Evolutionary conservation across 2,888 invertebrate genomes (phyloP).

Genomic region (Tridacna crocea): DNA sequence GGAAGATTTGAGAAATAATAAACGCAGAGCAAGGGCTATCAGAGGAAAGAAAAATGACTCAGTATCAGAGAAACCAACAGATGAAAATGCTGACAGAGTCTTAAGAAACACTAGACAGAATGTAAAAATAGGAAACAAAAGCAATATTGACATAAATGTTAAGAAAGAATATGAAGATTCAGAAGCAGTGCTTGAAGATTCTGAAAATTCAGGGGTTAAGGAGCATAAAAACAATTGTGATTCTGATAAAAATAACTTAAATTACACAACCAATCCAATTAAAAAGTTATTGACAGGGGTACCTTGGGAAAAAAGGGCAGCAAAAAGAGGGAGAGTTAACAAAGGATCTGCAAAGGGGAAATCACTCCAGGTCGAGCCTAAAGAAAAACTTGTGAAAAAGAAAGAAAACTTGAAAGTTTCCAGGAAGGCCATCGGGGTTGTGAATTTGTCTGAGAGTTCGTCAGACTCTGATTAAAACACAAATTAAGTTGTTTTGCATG

Average conservation of each 20-base stretch:
- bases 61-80: neutral
- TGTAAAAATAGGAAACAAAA: neutral
- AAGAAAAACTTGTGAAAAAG: slow-evolving; percentile 34
- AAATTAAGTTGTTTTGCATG: neutral
- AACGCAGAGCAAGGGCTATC: neutral
- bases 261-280: slow-evolving; percentile 39
- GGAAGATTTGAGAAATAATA: neutral
- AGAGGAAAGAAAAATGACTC: neutral
- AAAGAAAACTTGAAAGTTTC: slow-evolving; percentile 5
- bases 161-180: neutral
- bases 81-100: neutral
- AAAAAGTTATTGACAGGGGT: slow-evolving; percentile 46
- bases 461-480: slow-evolving; percentile 29
- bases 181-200: neutral
- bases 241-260: neutral
- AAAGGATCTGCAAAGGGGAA: slow-evolving; percentile 29
- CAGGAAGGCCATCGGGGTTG: slow-evolving; percentile 39
- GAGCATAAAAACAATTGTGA: neutral
- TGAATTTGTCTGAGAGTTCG: slow-evolving; percentile 60
- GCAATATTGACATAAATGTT: neutral
- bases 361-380: slow-evolving; percentile 21
- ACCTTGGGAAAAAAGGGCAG: slow-evolving; percentile 47
- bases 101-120: neutral
- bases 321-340: slow-evolving; percentile 26
- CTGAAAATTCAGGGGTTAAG: neutral